Evolutionary conservation across 2,113 vertebrate species (phyloP).

Genomic region (Corythaeola cristata): DNA sequence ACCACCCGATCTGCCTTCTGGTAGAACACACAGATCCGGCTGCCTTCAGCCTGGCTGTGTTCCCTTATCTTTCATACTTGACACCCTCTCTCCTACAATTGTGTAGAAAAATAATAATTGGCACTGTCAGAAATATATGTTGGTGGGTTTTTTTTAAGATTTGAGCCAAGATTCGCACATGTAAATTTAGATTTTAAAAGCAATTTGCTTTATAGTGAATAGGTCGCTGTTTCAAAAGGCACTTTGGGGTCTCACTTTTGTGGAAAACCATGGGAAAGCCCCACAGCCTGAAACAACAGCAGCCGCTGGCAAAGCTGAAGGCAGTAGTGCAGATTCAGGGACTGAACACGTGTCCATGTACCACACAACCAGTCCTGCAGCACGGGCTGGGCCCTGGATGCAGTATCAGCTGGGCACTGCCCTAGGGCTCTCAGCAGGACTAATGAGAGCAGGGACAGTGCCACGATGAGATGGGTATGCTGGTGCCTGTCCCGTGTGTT

Average conservation of each 20-base stretch:
- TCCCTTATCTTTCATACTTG: neutral
- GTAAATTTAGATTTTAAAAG: neutral
- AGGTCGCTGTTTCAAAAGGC: neutral
- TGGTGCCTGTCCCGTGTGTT: neutral
- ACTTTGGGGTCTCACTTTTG: neutral
- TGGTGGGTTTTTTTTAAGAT: neutral
- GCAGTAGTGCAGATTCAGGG: neutral
- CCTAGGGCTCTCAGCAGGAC: neutral
- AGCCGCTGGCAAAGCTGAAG: neutral
- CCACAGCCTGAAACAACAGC: accelerated
- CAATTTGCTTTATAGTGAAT: neutral
- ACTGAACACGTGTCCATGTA: accelerated
- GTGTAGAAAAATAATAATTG: neutral
- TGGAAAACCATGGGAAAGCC: neutral
- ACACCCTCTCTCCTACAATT: neutral
- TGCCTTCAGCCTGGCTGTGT: neutral
- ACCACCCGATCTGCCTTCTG: neutral
- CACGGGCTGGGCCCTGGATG: neutral
- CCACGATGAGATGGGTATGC: neutral
- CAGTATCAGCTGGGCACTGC: neutral
- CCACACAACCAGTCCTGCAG: no score
- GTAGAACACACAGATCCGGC: neutral
- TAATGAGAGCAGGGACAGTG: neutral
- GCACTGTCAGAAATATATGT: neutral
- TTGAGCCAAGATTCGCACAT: neutral